A percentile compares a stretch with the other conserved stretches of the same genome.
Evolutionary conservation across 2,888 invertebrate genomes (phyloP).

Genomic region (Conus canariensis): DNA sequence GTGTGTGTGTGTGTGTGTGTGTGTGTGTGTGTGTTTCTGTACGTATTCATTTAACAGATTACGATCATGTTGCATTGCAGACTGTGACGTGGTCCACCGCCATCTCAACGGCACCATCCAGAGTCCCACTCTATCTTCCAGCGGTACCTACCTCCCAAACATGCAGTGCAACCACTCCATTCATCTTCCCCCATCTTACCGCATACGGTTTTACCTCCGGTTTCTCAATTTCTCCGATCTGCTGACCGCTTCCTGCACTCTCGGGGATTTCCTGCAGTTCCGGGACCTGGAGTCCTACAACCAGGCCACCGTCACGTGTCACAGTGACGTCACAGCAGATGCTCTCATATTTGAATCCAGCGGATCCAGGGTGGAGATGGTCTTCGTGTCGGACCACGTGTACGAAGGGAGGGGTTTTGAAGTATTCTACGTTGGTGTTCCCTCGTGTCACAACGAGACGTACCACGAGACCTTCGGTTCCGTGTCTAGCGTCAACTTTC

Average conservation of each 20-base stretch:
- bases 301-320: constrained; percentile 24
- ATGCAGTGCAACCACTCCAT: constrained; percentile 45
- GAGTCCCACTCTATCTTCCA: constrained; percentile 47
- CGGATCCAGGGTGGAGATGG: constrained; percentile 43
- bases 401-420: constrained; percentile 51
- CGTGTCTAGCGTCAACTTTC: constrained; percentile 83
- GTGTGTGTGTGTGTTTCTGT: no score
- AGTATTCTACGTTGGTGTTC: constrained; percentile 48
- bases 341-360: constrained; percentile 47
- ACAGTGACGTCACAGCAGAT: neutral
- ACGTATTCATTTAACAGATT: no score
- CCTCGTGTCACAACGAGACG: constrained; percentile 54
- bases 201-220: constrained; percentile 45
- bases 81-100: constrained; percentile 40
- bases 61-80: constrained; percentile 34
- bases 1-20: no score
- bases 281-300: constrained; percentile 28
- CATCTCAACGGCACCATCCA: constrained; percentile 43
- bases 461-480: constrained; percentile 75
- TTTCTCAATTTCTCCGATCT: constrained; percentile 45
- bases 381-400: constrained; percentile 46
- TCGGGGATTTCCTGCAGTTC: constrained; percentile 36
- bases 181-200: constrained; percentile 44
- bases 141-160: constrained; percentile 44
- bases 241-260: constrained; percentile 23